phyloP scores from a whole-genome alignment of 92 coral and sea anemone genomes.

The Muricea muricata region DNA sequence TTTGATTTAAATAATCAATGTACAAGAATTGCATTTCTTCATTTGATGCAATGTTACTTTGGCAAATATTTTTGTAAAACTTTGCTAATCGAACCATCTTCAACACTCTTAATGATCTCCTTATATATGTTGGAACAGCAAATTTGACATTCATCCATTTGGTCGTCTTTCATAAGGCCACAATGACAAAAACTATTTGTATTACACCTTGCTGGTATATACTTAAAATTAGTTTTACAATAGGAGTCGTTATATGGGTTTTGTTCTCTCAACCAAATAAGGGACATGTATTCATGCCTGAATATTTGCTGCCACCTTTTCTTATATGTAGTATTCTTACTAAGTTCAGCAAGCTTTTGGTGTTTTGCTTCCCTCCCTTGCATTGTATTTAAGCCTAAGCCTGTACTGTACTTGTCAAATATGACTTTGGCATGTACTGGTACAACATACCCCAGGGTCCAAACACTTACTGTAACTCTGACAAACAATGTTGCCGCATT shows the following conservation, averaged over 20 bases:
- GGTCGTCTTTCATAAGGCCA: slow-evolving; percentile 19
- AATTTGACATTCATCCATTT: not conserved
- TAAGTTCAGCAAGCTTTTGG: not conserved
- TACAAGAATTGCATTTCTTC: too few species aligned
- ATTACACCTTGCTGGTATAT: slow-evolving; percentile 54
- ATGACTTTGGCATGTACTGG: slow-evolving; percentile 16
- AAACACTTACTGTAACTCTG: slow-evolving; percentile 5
- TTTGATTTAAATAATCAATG: too few species aligned
- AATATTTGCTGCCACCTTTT: slow-evolving; percentile 66
- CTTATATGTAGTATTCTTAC: not conserved
- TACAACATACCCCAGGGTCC: slow-evolving; percentile 4
- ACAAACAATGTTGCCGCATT: too few species aligned
- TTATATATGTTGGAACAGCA: too few species aligned
- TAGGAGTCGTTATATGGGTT: slow-evolving; percentile 59
- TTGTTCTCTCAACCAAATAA: slow-evolving; percentile 72
- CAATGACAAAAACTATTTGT: slow-evolving; percentile 63
- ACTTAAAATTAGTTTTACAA: slow-evolving; percentile 51
- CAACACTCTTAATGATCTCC: too few species aligned
- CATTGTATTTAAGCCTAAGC: too few species aligned
- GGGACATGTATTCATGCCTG: slow-evolving; percentile 67
- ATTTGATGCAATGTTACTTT: slow-evolving; percentile 5
- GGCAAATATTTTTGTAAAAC: not conserved
- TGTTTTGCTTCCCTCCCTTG: slow-evolving; percentile 11
- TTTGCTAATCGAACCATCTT: not conserved
- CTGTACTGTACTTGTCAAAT: not conserved